Evolutionary conservation across 2,888 invertebrate species (phyloP), one percentile per base, ranked within the genome.

Genomic region (Cryptocheilus praepositus): DNA sequence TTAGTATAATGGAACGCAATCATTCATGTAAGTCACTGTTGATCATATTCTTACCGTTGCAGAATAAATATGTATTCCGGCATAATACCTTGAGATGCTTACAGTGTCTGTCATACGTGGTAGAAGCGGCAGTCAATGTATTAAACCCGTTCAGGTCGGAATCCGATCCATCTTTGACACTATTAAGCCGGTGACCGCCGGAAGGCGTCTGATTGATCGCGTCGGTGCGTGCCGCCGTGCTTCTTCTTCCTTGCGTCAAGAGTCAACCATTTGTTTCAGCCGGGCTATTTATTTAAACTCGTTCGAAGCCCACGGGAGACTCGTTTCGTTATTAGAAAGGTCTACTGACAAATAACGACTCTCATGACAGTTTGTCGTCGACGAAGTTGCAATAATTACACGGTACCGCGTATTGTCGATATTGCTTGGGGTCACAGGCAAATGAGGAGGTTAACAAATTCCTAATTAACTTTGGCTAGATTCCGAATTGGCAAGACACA

Each of bases 191-290:
- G 67, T 71, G 43, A 18, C 64, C 70, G 59, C 60, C 62, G 66
- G 58, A 61, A 61, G 73, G 66, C 73, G 65, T 21, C 79, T 86
- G 86, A 87, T 78, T 82, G 81, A 87, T 87, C 81, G 82, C 81
- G 76, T 68, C 70, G 79, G 80, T 75, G 81, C 87, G 87, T 86
- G 86, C 82, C 76, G 64, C 73, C 76, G 71, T 71, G 72, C 73
- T 74, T 80, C 79, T 70, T 71, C 76, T 69, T 77, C 67, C 71
- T 70, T 56, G 63, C 58, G 19, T 54, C 36, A 71, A 79, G 80
- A 64, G 45, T n/a, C 67, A 49, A 71, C 81, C 84, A 86, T 86
- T 86, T 85, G 79, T 86, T 86, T 85, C 76, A 79, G 69, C 65
- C 61, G 68, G 69, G 80, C 80, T 77, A 83, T 83, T 83, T 83